Evolutionary conservation across 2,113 vertebrate genomes (phyloP).

Genomic region (Syngnathus typhle): DNA sequence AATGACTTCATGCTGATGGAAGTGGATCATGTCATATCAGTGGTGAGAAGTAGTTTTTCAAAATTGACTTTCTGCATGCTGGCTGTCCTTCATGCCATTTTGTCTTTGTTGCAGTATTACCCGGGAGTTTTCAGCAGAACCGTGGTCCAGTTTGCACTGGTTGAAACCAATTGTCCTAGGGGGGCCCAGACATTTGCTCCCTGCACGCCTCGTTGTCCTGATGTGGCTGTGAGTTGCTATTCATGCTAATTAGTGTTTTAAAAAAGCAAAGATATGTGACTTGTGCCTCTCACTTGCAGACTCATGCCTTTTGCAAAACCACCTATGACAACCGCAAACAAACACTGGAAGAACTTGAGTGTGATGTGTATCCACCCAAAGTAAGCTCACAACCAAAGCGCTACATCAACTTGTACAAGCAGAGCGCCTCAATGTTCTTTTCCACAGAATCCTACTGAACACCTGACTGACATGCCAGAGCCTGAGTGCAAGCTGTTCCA

Average conservation of each 20-base stretch:
- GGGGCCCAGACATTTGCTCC: background rate
- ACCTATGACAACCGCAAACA: background rate
- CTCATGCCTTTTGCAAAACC: background rate
- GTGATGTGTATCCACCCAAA: background rate
- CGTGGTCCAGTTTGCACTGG: background rate
- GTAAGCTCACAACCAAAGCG: background rate
- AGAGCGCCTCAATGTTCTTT: background rate
- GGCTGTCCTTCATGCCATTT: background rate
- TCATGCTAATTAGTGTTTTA: background rate
- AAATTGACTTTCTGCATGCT: too few species aligned
- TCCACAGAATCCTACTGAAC: background rate
- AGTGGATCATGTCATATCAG: background rate
- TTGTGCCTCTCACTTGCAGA: background rate
- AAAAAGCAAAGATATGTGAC: too few species aligned
- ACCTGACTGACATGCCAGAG: background rate
- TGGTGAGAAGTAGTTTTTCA: background rate
- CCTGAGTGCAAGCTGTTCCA: background rate
- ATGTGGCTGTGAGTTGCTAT: slow-evolving; percentile 4
- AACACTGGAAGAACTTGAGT: background rate
- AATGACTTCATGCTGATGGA: background rate
- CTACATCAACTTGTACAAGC: background rate
- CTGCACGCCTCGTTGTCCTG: slow-evolving; percentile 2
- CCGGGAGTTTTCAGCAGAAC: background rate
- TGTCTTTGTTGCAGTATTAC: background rate
- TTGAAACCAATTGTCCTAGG: background rate